phyloP scores from a whole-genome alignment of 2,888 invertebrate species.

The Graphium colonna region DNA sequence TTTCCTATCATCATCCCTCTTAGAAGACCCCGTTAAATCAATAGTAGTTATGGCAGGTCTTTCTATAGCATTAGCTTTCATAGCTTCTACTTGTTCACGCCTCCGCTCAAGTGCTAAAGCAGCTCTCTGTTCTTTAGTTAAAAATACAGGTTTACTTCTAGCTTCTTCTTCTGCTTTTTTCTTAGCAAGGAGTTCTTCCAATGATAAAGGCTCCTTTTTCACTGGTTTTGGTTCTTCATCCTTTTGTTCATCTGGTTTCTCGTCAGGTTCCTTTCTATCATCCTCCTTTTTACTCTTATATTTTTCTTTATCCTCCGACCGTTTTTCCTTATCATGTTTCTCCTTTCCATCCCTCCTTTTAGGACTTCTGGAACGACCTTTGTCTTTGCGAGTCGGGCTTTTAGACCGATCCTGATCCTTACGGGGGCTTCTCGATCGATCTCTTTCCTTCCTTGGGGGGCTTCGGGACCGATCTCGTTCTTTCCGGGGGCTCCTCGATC shows the following conservation, averaged over 20 bases:
- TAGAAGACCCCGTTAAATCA: conserved; percentile 73
- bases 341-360: conserved; percentile 60
- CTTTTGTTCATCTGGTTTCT: conserved; percentile 48
- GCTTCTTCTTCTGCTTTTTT: conserved; percentile 98
- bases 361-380: conserved; percentile 59
- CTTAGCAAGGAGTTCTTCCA: conserved; percentile 96
- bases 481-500: conserved; percentile 60
- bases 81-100: conserved; percentile 92
- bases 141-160: conserved; percentile 96
- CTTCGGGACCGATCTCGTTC: conserved; percentile 55
- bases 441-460: conserved; percentile 53
- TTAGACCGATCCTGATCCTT: conserved; percentile 42
- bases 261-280: conserved; percentile 56
- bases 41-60: conserved; percentile 64
- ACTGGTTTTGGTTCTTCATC: conserved; percentile 62
- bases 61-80: conserved; percentile 82
- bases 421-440: conserved; percentile 47
- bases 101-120: conserved; percentile 93
- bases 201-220: conserved; percentile 91
- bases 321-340: conserved; percentile 48
- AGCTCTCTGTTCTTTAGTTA: conserved; percentile 97
- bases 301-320: conserved; percentile 66
- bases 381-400: conserved; percentile 51
- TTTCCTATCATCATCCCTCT: conserved; percentile 65
- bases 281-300: conserved; percentile 57